These are phyloP conservation scores for Dascyllus trimaculatus DNA, from an alignment of 2,113 vertebrate genomes.

Conservation along the genomic window DNA sequence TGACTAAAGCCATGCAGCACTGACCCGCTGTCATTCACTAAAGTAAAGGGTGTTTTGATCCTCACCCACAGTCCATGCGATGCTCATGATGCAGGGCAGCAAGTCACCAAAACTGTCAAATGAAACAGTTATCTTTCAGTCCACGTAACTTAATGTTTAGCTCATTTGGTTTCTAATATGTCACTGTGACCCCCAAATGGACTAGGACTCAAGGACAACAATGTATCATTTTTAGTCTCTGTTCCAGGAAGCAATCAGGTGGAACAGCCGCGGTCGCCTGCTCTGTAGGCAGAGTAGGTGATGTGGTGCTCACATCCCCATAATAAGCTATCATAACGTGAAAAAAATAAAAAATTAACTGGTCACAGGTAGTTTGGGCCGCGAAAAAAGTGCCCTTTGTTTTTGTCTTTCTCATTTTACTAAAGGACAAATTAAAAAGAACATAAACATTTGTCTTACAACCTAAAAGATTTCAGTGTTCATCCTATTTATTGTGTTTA, in stretches of 20 bases:
- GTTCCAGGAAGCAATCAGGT: constrained; percentile 10
- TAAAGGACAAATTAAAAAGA: not conserved
- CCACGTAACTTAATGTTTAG: constrained; percentile 8
- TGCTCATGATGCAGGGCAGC: constrained; percentile 7
- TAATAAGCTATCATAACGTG: no score
- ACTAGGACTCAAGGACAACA: constrained; percentile 14
- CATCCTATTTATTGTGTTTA: no score
- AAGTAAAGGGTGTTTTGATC: constrained; percentile 37
- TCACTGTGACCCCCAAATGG: constrained; percentile 24
- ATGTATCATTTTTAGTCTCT: not conserved
- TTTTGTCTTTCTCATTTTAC: not conserved
- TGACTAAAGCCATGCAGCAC: constrained; percentile 12
- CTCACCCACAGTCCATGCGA: constrained; percentile 8
- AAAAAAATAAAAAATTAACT: not conserved
- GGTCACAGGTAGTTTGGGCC: not conserved
- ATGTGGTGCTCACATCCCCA: no score
- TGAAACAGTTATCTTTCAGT: constrained; percentile 17
- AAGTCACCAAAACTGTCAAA: constrained; percentile 13
- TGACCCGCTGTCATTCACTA: constrained; percentile 14
- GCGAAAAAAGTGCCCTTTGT: not conserved
- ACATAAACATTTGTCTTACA: not conserved
- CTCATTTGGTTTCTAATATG: constrained; percentile 17
- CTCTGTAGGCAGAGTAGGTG: no score
- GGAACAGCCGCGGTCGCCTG: not conserved
- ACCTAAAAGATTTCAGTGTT: no score